Percentiles rank a stretch among this genome's conserved stretches.
phyloP scores from a whole-genome alignment of 2,797 vertebrate species.

The Gymnodraco acuticeps region DNA sequence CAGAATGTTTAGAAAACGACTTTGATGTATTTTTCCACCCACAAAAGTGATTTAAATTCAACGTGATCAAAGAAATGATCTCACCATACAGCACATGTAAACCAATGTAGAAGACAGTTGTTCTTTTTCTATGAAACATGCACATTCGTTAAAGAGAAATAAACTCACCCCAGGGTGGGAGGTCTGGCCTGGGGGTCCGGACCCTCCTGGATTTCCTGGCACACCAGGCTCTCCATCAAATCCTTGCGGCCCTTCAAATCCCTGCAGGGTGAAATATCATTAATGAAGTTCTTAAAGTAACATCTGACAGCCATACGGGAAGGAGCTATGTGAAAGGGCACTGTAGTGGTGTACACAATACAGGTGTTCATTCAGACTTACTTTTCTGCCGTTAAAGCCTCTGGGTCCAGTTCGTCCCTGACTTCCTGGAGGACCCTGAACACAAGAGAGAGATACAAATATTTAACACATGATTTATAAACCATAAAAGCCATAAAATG shows the following conservation, averaged over 20 bases:
- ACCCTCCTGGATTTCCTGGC: slow-evolving; percentile 93
- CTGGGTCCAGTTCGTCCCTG: slow-evolving; percentile 89
- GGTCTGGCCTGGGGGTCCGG: slow-evolving; percentile 90
- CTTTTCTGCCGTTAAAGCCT: slow-evolving; percentile 93
- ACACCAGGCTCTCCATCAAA: slow-evolving; percentile 95
- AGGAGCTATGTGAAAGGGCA: no score
- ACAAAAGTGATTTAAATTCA: not conserved
- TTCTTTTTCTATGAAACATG: not conserved
- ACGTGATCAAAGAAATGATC: not conserved
- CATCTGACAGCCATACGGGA: not conserved
- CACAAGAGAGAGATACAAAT: not conserved
- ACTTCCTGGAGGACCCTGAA: slow-evolving; percentile 92
- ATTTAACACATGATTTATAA: not conserved
- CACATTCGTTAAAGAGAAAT: not conserved
- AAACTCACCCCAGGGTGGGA: slow-evolving; percentile 87
- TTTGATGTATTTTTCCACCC: no score
- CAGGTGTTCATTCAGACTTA: slow-evolving; percentile 71
- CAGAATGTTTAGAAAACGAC: no score
- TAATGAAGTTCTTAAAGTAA: not conserved
- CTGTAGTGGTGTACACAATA: not conserved
- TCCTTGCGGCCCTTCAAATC: slow-evolving; percentile 90
- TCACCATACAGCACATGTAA: no score
- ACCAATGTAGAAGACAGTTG: fast-evolving
- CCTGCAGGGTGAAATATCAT: slow-evolving; percentile 76
- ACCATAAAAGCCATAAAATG: not conserved